These are phyloP conservation scores for Alaudala cheleensis DNA, from an alignment of 2,113 vertebrate genomes.

Conservation along the genomic window DNA sequence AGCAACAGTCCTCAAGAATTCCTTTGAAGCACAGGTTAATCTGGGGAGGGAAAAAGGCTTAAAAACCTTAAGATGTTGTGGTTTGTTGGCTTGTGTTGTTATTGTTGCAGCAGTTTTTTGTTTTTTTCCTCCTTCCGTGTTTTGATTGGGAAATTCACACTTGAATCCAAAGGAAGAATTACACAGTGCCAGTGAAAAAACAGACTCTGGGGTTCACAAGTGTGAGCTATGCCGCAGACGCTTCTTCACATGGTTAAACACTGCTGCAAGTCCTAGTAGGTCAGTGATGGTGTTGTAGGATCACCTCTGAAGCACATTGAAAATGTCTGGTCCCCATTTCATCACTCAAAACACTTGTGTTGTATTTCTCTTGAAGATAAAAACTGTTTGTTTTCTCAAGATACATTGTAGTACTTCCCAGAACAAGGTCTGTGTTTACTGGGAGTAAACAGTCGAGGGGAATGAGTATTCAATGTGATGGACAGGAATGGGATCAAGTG, in stretches of 20 bases:
- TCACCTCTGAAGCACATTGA: not conserved
- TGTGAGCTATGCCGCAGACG: not conserved
- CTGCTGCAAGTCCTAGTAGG: not conserved
- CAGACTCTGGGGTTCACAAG: not conserved
- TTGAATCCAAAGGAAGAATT: not conserved
- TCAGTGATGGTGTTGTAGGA: not conserved
- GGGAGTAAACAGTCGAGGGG: not conserved
- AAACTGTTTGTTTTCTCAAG: slow-evolving; percentile 32
- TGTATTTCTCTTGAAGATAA: not conserved
- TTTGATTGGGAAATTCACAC: not conserved
- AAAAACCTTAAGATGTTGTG: not conserved
- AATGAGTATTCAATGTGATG: slow-evolving; percentile 12
- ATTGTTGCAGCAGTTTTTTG: not conserved
- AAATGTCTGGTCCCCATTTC: slow-evolving; percentile 10
- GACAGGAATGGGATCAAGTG: slow-evolving; percentile 18
- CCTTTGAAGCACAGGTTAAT: not conserved
- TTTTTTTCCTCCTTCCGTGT: not conserved
- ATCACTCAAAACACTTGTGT: not conserved
- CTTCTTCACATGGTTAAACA: not conserved
- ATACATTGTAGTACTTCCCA: not conserved
- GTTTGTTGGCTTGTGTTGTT: not conserved
- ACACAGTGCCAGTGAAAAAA: not conserved
- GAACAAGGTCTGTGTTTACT: slow-evolving; percentile 10
- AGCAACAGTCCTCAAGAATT: not conserved
- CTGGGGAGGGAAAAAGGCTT: not conserved